phyloP scores from a whole-genome alignment of 1,140 invertebrate genomes.

The Coelopa frigida region DNA sequence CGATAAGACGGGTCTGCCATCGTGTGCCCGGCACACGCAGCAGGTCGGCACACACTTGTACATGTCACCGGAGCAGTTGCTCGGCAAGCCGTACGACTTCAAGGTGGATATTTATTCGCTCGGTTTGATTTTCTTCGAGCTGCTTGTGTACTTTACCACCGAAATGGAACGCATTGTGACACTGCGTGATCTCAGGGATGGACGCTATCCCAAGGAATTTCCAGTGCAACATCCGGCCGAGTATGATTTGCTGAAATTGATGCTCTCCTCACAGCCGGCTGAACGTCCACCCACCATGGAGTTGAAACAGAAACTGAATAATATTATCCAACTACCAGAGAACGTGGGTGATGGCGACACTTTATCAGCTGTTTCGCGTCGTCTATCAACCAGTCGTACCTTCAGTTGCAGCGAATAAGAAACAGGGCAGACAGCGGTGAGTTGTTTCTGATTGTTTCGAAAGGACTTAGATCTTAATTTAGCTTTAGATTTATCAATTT shows the following conservation, averaged over 20 bases:
- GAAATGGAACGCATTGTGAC: conserved; percentile 76
- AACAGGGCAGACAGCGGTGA: too few species aligned
- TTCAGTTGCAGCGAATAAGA: conserved; percentile 32
- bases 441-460: too few species aligned
- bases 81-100: conserved; percentile 72
- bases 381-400: conserved; percentile 35
- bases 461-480: too few species aligned
- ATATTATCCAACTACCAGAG: conserved; percentile 28
- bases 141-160: conserved; percentile 81
- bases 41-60: conserved; percentile 81
- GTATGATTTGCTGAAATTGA: conserved; percentile 59
- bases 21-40: conserved; percentile 48
- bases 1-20: conserved; percentile 27
- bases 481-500: too few species aligned
- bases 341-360: conserved; percentile 27
- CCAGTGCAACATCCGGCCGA: conserved; percentile 56
- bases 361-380: conserved; percentile 22
- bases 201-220: conserved; percentile 67
- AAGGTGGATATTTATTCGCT: conserved; percentile 97
- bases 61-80: conserved; percentile 93
- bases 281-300: conserved; percentile 69
- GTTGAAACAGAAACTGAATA: conserved; percentile 46
- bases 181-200: conserved; percentile 55
- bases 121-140: conserved; percentile 89
- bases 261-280: conserved; percentile 66